Evolutionary conservation across 2,888 invertebrate genomes (phyloP), one percentile per base, ranked within the genome.

Genomic region (Drosophila mimetica): DNA sequence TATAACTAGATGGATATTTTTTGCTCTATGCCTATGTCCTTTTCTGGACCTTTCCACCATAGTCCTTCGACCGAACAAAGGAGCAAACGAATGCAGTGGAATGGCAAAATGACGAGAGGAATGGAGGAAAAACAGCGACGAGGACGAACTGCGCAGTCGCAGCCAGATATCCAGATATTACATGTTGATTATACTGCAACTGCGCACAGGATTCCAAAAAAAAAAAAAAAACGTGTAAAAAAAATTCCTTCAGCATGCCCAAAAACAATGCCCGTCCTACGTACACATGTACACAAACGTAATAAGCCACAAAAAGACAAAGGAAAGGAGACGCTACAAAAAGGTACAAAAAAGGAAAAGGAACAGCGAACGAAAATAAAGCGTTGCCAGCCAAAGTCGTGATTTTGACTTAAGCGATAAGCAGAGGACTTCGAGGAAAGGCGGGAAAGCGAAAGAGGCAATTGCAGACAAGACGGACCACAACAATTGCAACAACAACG

Each of bases 341-440:
- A 39, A 59, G 69, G 44, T 11, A 44, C 57, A 50, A 64, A 46
- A 37, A 58, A 67, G 44, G 8, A 44, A 60, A 46, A 55, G 41
- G 52, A 42, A 13, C 18, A 44, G 41, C 36, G 39, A 22, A 64
- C 69, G 61, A 72, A 65, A 61, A 55, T 47, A 65, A 79, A 54
- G 48, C 48, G 73, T 74, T 59, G 70, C 59, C 66, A 48, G 48
- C 59, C 71, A 57, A 72, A 86, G 84, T 82, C 82, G 86, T 82
- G 82, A 82, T 84, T 77, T 76, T 67, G 82, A 86, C 81, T 86
- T 80, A 63, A 70, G 73, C 84, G 82, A 82, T 82, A 86, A 86
- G 76, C 71, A 71, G 59, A 67, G 52, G 41, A 66, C 71, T 69
- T 46, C 52, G 66, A 53, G 53, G 44, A 63, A 61, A 30, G 41